Percentiles rank a stretch among this genome's conserved stretches.
These are phyloP conservation scores for Melanargia galathea DNA, from an alignment of 2,888 invertebrate species.

Conservation along the genomic window DNA sequence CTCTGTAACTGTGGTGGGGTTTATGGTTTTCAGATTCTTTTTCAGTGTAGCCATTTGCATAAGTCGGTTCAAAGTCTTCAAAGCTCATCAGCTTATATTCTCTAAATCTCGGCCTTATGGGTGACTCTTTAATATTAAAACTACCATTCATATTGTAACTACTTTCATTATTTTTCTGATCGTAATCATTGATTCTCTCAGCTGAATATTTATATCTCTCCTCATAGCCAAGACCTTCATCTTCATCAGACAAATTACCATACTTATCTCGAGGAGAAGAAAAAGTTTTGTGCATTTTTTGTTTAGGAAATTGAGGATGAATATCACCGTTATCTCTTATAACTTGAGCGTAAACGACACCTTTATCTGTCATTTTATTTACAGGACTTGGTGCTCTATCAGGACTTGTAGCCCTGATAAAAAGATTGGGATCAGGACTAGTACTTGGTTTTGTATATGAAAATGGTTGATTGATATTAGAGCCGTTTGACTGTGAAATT, in stretches of 20 bases:
- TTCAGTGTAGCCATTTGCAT: conserved; percentile 67
- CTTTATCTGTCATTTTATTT: conserved; percentile 79
- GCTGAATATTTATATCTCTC: conserved; percentile 73
- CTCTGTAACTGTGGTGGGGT: conserved; percentile 76
- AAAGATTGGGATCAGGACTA: conserved; percentile 75
- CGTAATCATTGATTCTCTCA: conserved; percentile 67
- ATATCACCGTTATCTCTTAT: conserved; percentile 73
- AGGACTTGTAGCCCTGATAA: conserved; percentile 72
- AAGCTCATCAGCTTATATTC: conserved; percentile 81
- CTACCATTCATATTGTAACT: conserved; percentile 67
- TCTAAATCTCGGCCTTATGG: conserved; percentile 84
- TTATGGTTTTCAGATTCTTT: conserved; percentile 56
- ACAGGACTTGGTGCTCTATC: conserved; percentile 72
- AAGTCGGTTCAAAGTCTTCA: conserved; percentile 77
- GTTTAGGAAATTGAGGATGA: conserved; percentile 58
- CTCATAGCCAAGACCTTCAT: conserved; percentile 90
- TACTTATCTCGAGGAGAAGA: conserved; percentile 74
- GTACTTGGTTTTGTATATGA: conserved; percentile 87
- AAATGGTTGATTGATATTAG: conserved; percentile 90
- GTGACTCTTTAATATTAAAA: conserved; percentile 79
- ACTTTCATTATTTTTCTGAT: conserved; percentile 76
- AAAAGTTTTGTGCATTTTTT: conserved; percentile 80
- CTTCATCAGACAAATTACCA: conserved; percentile 87
- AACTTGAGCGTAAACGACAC: conserved; percentile 90
- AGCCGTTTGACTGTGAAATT: conserved; percentile 83